These are phyloP conservation scores for Caenorhabditis latens DNA, from an alignment of 1,140 invertebrate species.

Conservation along the genomic window DNA sequence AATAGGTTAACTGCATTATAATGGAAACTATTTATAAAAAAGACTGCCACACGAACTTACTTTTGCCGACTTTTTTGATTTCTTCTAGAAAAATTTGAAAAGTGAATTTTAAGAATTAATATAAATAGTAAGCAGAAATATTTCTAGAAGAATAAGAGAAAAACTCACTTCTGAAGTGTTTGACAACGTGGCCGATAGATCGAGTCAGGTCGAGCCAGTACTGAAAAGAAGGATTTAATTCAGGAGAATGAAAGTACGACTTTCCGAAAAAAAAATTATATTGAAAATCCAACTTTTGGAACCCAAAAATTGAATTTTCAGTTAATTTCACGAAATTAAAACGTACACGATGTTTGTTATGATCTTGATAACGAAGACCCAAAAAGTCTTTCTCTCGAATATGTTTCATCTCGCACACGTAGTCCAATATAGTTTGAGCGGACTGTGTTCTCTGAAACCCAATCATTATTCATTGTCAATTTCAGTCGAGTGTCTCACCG, in stretches of 20 bases:
- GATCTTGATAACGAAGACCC: constrained; percentile 92
- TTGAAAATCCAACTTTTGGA: too few relatives aligned
- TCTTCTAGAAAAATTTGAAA: constrained; percentile 38
- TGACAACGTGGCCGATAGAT: constrained; percentile 83
- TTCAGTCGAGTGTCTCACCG: constrained; percentile 81
- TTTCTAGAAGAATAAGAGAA: background rate
- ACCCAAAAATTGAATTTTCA: too few relatives aligned
- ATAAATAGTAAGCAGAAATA: background rate
- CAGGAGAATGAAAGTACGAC: too few relatives aligned
- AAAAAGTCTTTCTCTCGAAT: constrained; percentile 97
- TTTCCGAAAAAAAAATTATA: too few relatives aligned
- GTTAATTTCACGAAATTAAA: background rate
- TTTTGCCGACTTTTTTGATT: constrained; percentile 55
- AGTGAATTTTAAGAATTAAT: constrained; percentile 45
- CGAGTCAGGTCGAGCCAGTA: constrained; percentile 95
- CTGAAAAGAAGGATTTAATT: constrained; percentile 81
- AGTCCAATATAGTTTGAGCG: constrained; percentile 91
- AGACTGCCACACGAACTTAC: constrained; percentile 33
- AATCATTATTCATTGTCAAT: background rate
- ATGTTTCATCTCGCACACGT: constrained; percentile 92
- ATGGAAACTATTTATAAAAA: background rate
- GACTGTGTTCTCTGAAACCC: constrained; percentile 88
- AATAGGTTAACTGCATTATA: background rate
- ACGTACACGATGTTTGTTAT: constrained; percentile 87
- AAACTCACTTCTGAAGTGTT: constrained; percentile 91